Conservation (phyloP, 2,888 invertebrate genomes). For the Seladonia tumulorum region DNA sequence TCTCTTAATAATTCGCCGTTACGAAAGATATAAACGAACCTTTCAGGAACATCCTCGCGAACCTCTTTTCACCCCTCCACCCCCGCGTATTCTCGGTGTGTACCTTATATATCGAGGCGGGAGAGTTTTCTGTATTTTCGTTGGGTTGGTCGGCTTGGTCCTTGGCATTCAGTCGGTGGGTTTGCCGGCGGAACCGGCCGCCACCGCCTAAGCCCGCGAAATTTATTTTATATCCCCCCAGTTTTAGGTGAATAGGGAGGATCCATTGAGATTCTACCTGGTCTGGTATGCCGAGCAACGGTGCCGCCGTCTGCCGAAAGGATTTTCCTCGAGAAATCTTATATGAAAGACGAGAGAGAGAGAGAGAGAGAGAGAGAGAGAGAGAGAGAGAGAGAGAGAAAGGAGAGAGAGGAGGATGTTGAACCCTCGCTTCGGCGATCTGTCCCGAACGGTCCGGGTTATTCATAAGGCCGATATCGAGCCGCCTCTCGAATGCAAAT, state of each 20-base stretch:
- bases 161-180: slow-evolving; percentile 45
- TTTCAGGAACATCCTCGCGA: slow-evolving; percentile 48
- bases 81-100: not conserved
- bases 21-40: slow-evolving; percentile 59
- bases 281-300: not conserved
- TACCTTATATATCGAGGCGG: not conserved
- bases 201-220: slow-evolving; percentile 47
- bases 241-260: slow-evolving; percentile 60
- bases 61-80: not conserved
- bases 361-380: not conserved
- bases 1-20: slow-evolving; percentile 60
- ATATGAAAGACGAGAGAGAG: slow-evolving; percentile 48
- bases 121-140: slow-evolving; percentile 30
- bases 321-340: slow-evolving; percentile 62
- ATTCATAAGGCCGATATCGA: slow-evolving; percentile 71
- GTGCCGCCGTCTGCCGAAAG: slow-evolving; percentile 30
- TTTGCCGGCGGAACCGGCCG: slow-evolving; percentile 29
- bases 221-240: slow-evolving; percentile 64
- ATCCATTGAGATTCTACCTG: slow-evolving; percentile 54
- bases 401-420: slow-evolving; percentile 24
- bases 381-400: slow-evolving; percentile 12
- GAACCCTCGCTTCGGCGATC: slow-evolving; percentile 51
- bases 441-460: slow-evolving; percentile 56
- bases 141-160: slow-evolving; percentile 13
- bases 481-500: slow-evolving; percentile 66